phyloP scores from a whole-genome alignment of 2,888 invertebrate genomes.

The Phengaris alcon region DNA sequence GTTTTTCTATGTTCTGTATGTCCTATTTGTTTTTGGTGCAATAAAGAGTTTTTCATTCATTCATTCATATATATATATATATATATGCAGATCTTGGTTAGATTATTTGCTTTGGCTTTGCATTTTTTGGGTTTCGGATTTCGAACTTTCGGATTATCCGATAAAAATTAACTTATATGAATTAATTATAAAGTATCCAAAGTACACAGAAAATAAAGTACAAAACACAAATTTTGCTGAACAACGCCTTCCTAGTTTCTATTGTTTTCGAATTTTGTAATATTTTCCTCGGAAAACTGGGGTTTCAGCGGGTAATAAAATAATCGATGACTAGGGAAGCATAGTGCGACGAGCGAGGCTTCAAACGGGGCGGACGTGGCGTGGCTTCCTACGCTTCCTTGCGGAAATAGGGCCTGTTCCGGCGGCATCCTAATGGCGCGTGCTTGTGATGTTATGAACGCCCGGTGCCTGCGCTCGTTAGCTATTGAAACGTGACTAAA shows the following conservation, averaged over 20 bases:
- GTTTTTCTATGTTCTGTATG: too few species aligned
- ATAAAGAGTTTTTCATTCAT: too few species aligned
- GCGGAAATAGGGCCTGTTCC: slow-evolving; percentile 78
- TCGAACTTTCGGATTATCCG: too few species aligned
- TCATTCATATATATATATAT: too few species aligned
- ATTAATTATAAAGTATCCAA: too few species aligned
- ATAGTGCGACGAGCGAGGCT: slow-evolving; percentile 54
- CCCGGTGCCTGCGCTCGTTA: slow-evolving; percentile 62
- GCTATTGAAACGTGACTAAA: slow-evolving; percentile 37
- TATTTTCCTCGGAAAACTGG: slow-evolving; percentile 29
- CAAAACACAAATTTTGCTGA: too few species aligned
- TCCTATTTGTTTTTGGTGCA: too few species aligned
- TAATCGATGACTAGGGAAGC: slow-evolving; percentile 53
- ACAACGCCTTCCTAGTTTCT: background rate
- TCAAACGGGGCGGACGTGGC: slow-evolving; percentile 57
- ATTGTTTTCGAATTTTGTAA: background rate
- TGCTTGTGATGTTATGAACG: slow-evolving; percentile 69
- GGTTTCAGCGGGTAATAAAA: slow-evolving; percentile 30
- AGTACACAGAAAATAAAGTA: too few species aligned
- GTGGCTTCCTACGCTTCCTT: slow-evolving; percentile 72
- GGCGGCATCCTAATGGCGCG: slow-evolving; percentile 56
- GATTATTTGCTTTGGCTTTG: too few species aligned
- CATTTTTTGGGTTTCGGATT: too few species aligned
- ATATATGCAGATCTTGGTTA: background rate
- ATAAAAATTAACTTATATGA: too few species aligned